Conservation (phyloP, 2,888 invertebrate genomes). For the Xestia sexstrigata region DNA sequence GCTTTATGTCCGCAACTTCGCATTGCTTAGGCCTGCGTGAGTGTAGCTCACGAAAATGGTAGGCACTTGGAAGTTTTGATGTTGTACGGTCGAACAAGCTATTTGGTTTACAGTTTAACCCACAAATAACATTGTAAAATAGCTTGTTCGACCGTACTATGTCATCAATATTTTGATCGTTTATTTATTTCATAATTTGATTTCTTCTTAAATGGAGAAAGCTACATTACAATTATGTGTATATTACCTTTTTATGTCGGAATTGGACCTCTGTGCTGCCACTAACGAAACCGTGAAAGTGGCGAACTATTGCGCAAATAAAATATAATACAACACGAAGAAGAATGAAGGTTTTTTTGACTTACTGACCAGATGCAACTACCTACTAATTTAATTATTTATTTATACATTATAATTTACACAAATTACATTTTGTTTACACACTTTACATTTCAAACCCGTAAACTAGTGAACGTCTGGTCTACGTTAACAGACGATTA, state of each 20-base stretch:
- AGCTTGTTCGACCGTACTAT: no score
- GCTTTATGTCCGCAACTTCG: background rate
- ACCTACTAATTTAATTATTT: constrained; percentile 8
- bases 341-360: background rate
- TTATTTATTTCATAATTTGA: background rate
- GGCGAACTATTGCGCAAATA: background rate
- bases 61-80: background rate
- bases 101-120: no score
- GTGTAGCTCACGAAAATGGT: background rate
- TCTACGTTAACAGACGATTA: constrained; percentile 16
- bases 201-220: background rate
- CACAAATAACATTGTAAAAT: no score
- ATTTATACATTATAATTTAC: background rate
- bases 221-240: background rate
- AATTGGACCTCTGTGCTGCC: background rate
- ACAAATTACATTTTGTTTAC: background rate
- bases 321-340: background rate
- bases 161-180: background rate
- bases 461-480: constrained; percentile 7
- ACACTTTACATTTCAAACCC: constrained; percentile 13
- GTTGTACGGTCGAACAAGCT: no score
- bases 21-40: background rate
- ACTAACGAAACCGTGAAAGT: background rate
- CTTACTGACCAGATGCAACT: background rate
- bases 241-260: background rate